These are phyloP conservation scores for Pogonophryne albipinna DNA, from an alignment of 2,797 vertebrate species.

Conservation along the genomic window DNA sequence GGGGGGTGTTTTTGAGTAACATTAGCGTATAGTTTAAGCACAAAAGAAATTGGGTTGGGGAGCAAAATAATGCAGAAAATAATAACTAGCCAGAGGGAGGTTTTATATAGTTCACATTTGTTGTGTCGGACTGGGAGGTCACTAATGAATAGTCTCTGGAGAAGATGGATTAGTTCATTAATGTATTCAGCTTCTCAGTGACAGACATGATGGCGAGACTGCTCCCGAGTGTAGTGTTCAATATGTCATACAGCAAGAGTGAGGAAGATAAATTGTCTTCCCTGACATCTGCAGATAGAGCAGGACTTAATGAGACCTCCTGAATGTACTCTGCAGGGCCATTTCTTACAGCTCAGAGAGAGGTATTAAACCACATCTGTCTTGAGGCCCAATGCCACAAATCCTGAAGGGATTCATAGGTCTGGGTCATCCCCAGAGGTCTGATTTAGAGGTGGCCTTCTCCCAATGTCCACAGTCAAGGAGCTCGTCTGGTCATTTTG, in stretches of 20 bases:
- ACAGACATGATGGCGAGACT: conserved; percentile 55
- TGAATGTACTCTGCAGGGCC: conserved; percentile 39
- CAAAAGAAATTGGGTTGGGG: background rate
- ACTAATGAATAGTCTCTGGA: conserved; percentile 55
- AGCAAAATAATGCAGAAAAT: background rate
- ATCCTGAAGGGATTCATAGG: conserved; percentile 61
- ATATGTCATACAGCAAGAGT: conserved; percentile 49
- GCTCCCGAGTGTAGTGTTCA: conserved; percentile 26
- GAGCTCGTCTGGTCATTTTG: conserved; percentile 36
- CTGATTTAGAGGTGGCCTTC: conserved; percentile 73
- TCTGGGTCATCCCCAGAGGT: conserved; percentile 37
- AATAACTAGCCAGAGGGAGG: background rate
- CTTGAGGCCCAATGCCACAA: conserved; percentile 52
- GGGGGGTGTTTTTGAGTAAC: background rate
- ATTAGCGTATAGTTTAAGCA: background rate
- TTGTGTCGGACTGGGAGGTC: conserved; percentile 37
- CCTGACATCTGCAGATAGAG: conserved; percentile 52
- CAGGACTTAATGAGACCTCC: conserved; percentile 49
- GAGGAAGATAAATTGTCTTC: conserved; percentile 53
- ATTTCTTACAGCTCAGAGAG: conserved; percentile 46
- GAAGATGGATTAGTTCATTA: conserved; percentile 64
- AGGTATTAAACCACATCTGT: conserved; percentile 62
- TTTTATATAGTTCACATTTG: conserved; percentile 39
- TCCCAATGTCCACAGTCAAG: conserved; percentile 45
- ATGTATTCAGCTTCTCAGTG: conserved; percentile 50